Evolutionary conservation across 2,113 vertebrate genomes (phyloP).

Genomic region (Romanogobio albipinnatus): DNA sequence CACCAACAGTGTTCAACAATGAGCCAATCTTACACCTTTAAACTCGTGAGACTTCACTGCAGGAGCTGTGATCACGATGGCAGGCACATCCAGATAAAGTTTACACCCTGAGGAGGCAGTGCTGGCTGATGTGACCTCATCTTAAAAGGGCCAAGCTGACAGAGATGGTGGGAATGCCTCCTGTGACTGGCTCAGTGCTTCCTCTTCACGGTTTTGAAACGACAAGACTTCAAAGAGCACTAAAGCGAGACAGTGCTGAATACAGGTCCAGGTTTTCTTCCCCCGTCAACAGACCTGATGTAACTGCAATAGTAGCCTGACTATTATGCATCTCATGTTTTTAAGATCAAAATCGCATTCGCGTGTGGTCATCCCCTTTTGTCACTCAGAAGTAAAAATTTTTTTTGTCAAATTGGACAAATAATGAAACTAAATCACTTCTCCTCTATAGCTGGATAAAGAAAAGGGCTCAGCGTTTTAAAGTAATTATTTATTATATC

Average conservation of each 20-base stretch:
- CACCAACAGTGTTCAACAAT: not conserved
- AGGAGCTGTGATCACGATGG: constrained; percentile 28
- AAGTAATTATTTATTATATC: no score
- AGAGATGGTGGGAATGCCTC: not conserved
- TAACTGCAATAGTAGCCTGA: no score
- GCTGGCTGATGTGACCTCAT: constrained; percentile 14
- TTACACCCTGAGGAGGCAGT: constrained; percentile 23
- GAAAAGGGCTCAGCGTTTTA: no score
- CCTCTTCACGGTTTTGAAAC: not conserved
- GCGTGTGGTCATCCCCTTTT: no score
- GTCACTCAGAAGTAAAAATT: no score
- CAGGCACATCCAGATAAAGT: constrained; percentile 29
- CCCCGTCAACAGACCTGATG: not conserved
- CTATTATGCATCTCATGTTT: no score
- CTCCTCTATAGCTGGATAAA: no score
- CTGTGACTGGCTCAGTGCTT: constrained; percentile 2
- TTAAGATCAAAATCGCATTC: no score
- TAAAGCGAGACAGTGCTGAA: not conserved
- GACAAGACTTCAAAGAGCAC: not conserved
- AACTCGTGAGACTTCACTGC: constrained; percentile 31
- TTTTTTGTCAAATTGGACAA: no score
- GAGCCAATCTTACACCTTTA: constrained; percentile 36
- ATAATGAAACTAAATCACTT: no score
- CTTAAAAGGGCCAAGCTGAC: constrained; percentile 24
- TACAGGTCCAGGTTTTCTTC: not conserved